Evolutionary conservation across 2,888 invertebrate species (phyloP).

Genomic region (Drosophila atripex): DNA sequence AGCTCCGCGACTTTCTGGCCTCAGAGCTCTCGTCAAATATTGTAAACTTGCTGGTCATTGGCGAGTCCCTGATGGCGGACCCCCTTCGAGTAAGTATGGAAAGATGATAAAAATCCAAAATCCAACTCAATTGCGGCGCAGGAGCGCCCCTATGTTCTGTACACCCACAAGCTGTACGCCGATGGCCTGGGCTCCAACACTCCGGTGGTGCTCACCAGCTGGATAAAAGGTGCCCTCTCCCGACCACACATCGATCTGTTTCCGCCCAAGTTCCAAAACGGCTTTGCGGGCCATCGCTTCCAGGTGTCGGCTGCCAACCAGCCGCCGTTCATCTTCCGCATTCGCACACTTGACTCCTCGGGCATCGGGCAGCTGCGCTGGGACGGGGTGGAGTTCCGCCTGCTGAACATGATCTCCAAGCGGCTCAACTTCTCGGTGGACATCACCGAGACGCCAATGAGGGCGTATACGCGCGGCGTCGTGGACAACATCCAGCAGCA

Average conservation of each 20-base stretch:
- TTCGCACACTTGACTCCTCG: conserved; percentile 68
- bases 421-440: conserved; percentile 90
- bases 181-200: conserved; percentile 90
- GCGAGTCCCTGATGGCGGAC: conserved; percentile 87
- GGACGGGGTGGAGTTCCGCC: conserved; percentile 91
- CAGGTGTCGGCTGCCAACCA: conserved; percentile 88
- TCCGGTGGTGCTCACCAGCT: conserved; percentile 88
- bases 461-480: conserved; percentile 83
- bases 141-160: conserved; percentile 89
- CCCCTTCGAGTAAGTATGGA: conserved; percentile 83
- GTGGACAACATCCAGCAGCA: conserved; percentile 87
- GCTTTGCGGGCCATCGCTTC: conserved; percentile 91
- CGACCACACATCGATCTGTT: conserved; percentile 87
- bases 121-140: conserved; percentile 61
- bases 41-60: conserved; percentile 89
- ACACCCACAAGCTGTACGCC: conserved; percentile 89
- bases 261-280: conserved; percentile 87
- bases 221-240: conserved; percentile 87
- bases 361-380: conserved; percentile 77
- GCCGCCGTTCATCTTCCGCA: conserved; percentile 89
- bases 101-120: background rate
- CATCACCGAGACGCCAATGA: conserved; percentile 86
- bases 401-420: conserved; percentile 87
- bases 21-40: conserved; percentile 87
- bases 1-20: conserved; percentile 88